Percentiles rank a stretch among this genome's conserved stretches.
Evolutionary conservation across 2,888 invertebrate species (phyloP).

Genomic region (Poecilus cupreus): DNA sequence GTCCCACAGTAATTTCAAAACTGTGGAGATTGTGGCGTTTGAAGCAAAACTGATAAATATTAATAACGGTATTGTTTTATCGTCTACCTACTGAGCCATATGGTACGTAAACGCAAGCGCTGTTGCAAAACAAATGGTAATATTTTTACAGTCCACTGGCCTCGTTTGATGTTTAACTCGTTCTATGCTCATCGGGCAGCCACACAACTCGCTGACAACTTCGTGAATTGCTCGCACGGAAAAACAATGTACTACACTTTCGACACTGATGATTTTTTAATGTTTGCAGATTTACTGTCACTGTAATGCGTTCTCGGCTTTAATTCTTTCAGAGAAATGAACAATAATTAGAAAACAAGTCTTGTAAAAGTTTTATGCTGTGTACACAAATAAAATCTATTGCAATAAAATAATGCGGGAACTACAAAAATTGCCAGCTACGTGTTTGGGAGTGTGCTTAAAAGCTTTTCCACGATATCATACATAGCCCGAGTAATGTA

Average conservation of each 20-base stretch:
- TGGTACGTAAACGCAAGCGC: constrained; percentile 1
- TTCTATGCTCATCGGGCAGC: constrained; percentile 26
- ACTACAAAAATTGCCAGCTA: constrained; percentile 11
- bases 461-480: constrained; percentile 39
- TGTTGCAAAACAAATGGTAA: constrained; percentile 44
- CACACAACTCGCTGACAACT: constrained; percentile 12
- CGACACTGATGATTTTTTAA: constrained; percentile 36
- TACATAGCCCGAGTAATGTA: constrained; percentile 46
- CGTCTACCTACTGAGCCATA: constrained; percentile 35
- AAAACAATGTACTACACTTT: constrained; percentile 38
- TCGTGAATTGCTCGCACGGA: constrained; percentile 13
- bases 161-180: constrained; percentile 25
- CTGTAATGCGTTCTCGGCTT: background rate
- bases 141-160: constrained; percentile 35
- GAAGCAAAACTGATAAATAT: constrained; percentile 35
- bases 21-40: background rate
- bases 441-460: background rate
- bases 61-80: constrained; percentile 45
- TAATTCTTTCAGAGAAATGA: background rate
- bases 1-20: background rate
- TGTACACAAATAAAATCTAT: constrained; percentile 15
- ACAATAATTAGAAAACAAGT: background rate
- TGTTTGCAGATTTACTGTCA: constrained; percentile 34
- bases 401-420: constrained; percentile 22
- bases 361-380: background rate